Base-by-base conservation (phyloP, 2,797 vertebrate species). In the Arnoldichthys spilopterus region DNA sequence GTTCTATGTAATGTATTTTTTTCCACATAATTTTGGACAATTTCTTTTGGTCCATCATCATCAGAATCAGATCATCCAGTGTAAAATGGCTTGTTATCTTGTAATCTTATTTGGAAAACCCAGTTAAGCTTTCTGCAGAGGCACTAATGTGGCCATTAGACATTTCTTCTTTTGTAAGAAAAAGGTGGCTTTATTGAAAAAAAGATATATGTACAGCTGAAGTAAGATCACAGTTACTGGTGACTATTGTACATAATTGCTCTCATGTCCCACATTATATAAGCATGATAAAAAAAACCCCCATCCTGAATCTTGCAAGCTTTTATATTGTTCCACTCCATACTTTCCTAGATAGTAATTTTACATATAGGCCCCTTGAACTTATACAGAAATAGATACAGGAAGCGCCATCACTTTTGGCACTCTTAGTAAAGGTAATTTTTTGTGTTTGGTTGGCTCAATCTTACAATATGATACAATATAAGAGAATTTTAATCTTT, bases 181-280 rank as follows among this genome's bases (percentile, higher is more conserved):
- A 86, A 78, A 74, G 47, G 76, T 71, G 72, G 79, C 63, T 89
- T 90, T 93, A 94, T 92, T 93, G 88, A 93, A 94, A 95, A 94
- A 83, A 86, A 85, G 78, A 51, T 89, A 85, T 91, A 92, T 93
- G 90, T 92, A 95, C 92, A 94, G 85, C 87, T 86, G 77, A 91
- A 87, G 77, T 82, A 83, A 87, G 85, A 85, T 88, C 84, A 88
- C 84, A 86, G 86, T 87, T 77, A 80, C 84, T 88, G 86, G 84
- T 81, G 85, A 90, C 82, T 74, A 83, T 49, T 82, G 66, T 84
- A 80, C 81, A 88, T 89, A 90, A n/a, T 89, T 90, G 87, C 88
- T 87, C 82, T 86, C 85, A 84, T 89, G 71, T 86, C 77, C 85
- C 18, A 76, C 26, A 24, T 72, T 56, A 30, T 45, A 61, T 53